These are phyloP conservation scores for Sphenopsis melanotis DNA, from an alignment of 2,797 vertebrate species.

Conservation along the genomic window DNA sequence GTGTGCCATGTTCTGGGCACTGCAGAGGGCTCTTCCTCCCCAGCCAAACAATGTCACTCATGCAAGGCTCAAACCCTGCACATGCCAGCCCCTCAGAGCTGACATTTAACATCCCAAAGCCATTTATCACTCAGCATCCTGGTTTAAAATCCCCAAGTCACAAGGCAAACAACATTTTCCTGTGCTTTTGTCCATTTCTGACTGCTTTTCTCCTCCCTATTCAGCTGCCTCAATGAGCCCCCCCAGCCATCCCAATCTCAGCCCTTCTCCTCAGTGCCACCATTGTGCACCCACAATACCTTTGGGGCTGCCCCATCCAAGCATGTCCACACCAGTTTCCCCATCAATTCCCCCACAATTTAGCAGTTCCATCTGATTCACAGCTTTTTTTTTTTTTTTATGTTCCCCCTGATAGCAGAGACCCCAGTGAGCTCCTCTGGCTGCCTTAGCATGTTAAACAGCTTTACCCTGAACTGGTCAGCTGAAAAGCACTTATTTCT, in stretches of 20 bases:
- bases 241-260: slow-evolving; percentile 32
- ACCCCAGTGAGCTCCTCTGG: background rate
- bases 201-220: slow-evolving; percentile 58
- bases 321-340: slow-evolving; percentile 39
- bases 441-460: slow-evolving; percentile 62
- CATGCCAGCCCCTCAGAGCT: slow-evolving; percentile 9
- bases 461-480: slow-evolving; percentile 58
- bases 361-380: slow-evolving; percentile 41
- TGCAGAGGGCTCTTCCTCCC: background rate
- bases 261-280: slow-evolving; percentile 28
- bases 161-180: slow-evolving; percentile 63
- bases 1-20: background rate
- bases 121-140: slow-evolving; percentile 49
- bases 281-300: slow-evolving; percentile 63
- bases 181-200: slow-evolving; percentile 32
- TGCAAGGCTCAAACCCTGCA: background rate
- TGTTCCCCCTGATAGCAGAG: background rate
- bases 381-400: background rate
- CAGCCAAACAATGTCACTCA: background rate
- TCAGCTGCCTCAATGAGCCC: slow-evolving; percentile 54
- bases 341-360: slow-evolving; percentile 38
- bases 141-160: slow-evolving; percentile 37
- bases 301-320: slow-evolving; percentile 43
- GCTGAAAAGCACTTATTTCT: slow-evolving; percentile 55
- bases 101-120: slow-evolving; percentile 35